phyloP scores from a whole-genome alignment of 2,113 vertebrate species.

The cattle (Bos taurus) region DNA sequence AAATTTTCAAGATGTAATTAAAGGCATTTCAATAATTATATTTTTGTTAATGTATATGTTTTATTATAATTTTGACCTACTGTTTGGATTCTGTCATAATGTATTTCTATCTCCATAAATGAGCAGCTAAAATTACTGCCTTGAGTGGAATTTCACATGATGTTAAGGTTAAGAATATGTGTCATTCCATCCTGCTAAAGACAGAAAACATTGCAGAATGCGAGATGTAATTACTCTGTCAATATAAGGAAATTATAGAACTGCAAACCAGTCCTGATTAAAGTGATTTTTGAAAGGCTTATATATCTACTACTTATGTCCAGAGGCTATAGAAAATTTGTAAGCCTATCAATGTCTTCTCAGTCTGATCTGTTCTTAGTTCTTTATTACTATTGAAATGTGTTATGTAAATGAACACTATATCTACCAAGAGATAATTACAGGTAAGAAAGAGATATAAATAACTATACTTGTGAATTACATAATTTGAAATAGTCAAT shows the following conservation, averaged over 20 bases:
- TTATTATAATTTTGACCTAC: neutral
- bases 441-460: neutral
- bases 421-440: neutral
- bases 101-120: neutral
- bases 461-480: neutral
- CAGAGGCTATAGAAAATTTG: conserved; percentile 1
- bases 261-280: conserved; percentile 1
- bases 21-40: neutral
- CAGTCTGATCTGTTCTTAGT: neutral
- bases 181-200: conserved; percentile 26
- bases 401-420: neutral
- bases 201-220: conserved; percentile 20
- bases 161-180: conserved; percentile 25
- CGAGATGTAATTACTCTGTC: conserved; percentile 64
- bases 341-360: neutral
- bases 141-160: neutral
- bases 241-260: conserved; percentile 61
- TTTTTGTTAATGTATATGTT: neutral
- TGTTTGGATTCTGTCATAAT: neutral
- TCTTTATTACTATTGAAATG: neutral
- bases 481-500: neutral
- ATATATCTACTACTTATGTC: neutral
- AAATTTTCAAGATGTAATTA: neutral
- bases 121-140: neutral
- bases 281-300: conserved; percentile 46